These are phyloP conservation scores for Molossus alvarezi DNA, from an alignment of 2,797 vertebrate species.

Conservation along the genomic window DNA sequence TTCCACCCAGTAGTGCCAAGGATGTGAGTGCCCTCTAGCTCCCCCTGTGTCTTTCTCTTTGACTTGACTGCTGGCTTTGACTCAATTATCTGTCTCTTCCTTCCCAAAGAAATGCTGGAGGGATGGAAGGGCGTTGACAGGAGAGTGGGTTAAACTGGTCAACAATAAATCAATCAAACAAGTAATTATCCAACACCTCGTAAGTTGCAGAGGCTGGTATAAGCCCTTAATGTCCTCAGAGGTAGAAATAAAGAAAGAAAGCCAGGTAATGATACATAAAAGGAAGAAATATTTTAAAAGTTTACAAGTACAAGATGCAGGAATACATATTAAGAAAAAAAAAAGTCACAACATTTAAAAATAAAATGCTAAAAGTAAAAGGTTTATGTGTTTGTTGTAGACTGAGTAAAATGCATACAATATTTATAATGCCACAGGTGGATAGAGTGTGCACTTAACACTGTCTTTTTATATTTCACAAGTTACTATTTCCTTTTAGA, in stretches of 20 bases:
- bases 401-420: neutral
- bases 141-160: neutral
- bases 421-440: neutral
- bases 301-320: neutral
- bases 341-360: neutral
- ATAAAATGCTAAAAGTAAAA: conserved; percentile 14
- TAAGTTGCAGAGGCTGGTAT: neutral
- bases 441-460: neutral
- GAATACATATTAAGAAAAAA: conserved; percentile 41
- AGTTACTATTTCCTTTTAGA: neutral
- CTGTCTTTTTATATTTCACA: neutral
- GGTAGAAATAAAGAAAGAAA: conserved; percentile 21
- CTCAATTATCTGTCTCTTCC: conserved; percentile 32
- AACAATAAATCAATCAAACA: conserved; percentile 51
- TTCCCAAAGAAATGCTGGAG: neutral
- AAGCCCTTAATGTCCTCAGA: conserved; percentile 39
- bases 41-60: neutral
- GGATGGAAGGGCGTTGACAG: neutral
- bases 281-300: conserved; percentile 1
- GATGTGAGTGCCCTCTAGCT: neutral
- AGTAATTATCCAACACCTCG: neutral
- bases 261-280: neutral
- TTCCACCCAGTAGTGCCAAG: neutral
- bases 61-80: neutral
- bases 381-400: neutral